phyloP scores from a whole-genome alignment of 2,797 vertebrate genomes.

The Enteromius radiatus region DNA sequence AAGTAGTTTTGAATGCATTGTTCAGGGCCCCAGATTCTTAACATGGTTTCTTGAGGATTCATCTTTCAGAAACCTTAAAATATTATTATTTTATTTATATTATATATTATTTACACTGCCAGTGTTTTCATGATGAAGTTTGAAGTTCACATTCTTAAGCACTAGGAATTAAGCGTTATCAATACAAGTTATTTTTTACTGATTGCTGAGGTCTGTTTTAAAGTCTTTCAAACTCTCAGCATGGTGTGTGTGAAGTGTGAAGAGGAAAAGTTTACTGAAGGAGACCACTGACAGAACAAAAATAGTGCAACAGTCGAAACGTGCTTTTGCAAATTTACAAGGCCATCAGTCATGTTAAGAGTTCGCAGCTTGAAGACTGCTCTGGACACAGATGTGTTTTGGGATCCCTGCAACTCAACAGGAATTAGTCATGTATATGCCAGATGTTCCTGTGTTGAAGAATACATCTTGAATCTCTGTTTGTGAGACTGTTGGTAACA shows the following conservation, averaged over 20 bases:
- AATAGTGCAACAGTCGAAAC: not conserved
- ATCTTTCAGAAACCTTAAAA: not conserved
- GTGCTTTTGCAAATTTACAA: not conserved
- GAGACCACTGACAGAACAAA: not conserved
- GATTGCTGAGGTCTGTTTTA: constrained; percentile 11
- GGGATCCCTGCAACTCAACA: not conserved
- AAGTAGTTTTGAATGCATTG: not conserved
- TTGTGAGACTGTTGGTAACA: not conserved
- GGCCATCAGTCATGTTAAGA: not conserved
- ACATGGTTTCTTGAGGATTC: not conserved
- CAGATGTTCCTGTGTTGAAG: constrained; percentile 9
- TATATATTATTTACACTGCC: not conserved
- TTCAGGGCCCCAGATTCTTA: not conserved
- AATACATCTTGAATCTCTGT: not conserved
- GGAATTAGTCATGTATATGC: not conserved
- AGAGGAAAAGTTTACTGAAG: not conserved
- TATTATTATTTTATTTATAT: too few relatives aligned
- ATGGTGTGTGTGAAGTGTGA: not conserved
- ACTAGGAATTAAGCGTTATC: not conserved
- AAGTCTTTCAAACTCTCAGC: not conserved
- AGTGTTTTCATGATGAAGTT: constrained; percentile 3
- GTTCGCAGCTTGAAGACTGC: not conserved
- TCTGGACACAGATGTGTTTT: not conserved
- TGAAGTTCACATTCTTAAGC: constrained; percentile 21
- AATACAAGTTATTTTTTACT: not conserved